Evolutionary conservation across 2,888 invertebrate genomes (phyloP).

Genomic region (Thereva nobilitata): DNA sequence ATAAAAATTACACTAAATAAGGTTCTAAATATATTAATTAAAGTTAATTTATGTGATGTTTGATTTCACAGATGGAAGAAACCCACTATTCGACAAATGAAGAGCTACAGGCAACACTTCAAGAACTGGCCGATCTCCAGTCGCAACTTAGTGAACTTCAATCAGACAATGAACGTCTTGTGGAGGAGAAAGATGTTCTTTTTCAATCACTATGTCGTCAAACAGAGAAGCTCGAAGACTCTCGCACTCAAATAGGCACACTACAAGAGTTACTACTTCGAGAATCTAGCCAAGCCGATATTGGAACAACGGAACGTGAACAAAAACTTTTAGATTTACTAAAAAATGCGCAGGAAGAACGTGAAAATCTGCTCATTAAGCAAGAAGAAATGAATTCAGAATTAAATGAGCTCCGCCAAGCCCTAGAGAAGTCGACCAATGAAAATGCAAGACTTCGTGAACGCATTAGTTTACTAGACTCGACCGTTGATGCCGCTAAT

Average conservation of each 20-base stretch:
- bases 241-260: constrained; percentile 79
- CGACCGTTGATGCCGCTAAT: constrained; percentile 72
- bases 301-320: constrained; percentile 73
- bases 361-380: constrained; percentile 72
- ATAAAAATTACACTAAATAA: too few species aligned
- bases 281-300: constrained; percentile 71
- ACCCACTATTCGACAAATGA: constrained; percentile 78
- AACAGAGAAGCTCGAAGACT: constrained; percentile 88
- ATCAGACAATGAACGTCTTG: constrained; percentile 82
- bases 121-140: constrained; percentile 89
- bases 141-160: constrained; percentile 84
- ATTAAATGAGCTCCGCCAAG: constrained; percentile 66
- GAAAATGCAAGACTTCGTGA: constrained; percentile 72
- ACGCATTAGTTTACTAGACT: constrained; percentile 71
- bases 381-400: constrained; percentile 79
- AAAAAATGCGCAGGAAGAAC: constrained; percentile 81
- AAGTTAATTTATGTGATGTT: constrained; percentile 1
- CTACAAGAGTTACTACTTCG: constrained; percentile 77
- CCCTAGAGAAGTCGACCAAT: constrained; percentile 64
- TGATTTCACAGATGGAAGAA: constrained; percentile 54
- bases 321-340: constrained; percentile 82
- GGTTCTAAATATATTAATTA: background rate
- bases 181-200: constrained; percentile 87
- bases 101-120: constrained; percentile 90
- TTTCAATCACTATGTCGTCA: constrained; percentile 89